Percentiles rank a stretch among this genome's conserved stretches.
These are phyloP conservation scores for Cervus canadensis DNA, from an alignment of 2,113 vertebrate species.

Conservation along the genomic window DNA sequence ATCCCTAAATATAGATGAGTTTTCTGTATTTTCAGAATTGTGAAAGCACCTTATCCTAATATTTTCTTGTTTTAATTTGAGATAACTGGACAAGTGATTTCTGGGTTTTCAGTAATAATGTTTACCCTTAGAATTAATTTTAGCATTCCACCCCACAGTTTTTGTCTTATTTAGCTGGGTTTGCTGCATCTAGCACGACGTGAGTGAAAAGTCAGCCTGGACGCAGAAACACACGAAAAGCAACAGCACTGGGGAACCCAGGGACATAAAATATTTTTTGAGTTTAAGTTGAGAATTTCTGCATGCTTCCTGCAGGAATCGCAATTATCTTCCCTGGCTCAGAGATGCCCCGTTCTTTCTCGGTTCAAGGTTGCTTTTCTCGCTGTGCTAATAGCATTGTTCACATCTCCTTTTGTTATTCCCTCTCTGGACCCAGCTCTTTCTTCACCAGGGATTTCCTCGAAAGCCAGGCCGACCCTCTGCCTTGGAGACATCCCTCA, in stretches of 20 bases:
- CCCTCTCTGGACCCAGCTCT: constrained; percentile 21
- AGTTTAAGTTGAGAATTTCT: constrained; percentile 56
- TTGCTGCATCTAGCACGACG: background rate
- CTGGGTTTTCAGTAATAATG: constrained; percentile 2
- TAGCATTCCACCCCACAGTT: background rate
- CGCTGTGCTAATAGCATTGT: background rate
- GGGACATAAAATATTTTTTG: constrained; percentile 26
- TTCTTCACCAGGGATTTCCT: constrained; percentile 58
- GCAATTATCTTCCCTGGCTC: background rate
- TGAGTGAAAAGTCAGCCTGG: background rate
- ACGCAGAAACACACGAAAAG: background rate
- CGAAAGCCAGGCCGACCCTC: constrained; percentile 27
- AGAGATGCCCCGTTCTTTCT: constrained; percentile 18
- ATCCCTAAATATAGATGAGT: background rate
- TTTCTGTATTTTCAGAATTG: constrained; percentile 28
- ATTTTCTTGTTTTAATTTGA: constrained; percentile 45
- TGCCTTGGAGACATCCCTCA: constrained; percentile 28
- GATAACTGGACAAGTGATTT: constrained; percentile 25
- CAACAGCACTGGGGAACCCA: background rate
- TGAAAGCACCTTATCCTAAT: background rate
- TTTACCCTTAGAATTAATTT: constrained; percentile 36
- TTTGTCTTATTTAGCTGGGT: constrained; percentile 36
- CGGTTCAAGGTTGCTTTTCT: constrained; percentile 44
- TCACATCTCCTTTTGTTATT: constrained; percentile 50
- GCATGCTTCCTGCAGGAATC: background rate